Conservation (phyloP, 2,797 vertebrate species). For the Neostethus bicornis region DNA sequence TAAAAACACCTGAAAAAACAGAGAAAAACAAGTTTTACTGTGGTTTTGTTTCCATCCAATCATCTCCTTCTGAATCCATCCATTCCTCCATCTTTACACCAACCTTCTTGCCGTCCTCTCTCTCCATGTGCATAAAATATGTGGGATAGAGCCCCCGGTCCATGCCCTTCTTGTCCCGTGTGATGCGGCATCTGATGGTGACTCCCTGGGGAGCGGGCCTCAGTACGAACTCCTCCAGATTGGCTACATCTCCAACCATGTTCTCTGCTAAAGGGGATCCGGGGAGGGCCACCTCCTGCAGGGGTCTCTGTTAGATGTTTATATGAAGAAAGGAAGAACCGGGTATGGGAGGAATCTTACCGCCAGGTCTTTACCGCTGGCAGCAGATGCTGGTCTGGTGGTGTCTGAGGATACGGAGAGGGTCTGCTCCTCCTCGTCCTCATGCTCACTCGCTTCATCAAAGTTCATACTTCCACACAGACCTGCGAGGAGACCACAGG, state of each 20-base stretch:
- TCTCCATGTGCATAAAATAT: conserved; percentile 97
- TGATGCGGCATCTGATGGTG: conserved; percentile 91
- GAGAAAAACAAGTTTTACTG: neutral
- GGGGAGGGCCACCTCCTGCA: conserved; percentile 81
- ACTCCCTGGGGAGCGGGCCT: conserved; percentile 88
- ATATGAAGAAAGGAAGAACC: too few species aligned
- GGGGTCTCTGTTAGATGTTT: neutral
- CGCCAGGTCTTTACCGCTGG: conserved; percentile 82
- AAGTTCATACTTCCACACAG: conserved; percentile 93
- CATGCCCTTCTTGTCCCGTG: conserved; percentile 95
- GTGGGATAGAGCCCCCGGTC: conserved; percentile 95
- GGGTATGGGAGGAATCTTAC: conserved; percentile 69
- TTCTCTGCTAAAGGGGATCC: conserved; percentile 77
- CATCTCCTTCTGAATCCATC: neutral
- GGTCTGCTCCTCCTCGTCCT: conserved; percentile 78
- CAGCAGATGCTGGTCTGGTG: conserved; percentile 84
- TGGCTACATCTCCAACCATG: conserved; percentile 82
- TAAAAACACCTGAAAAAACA: conserved; percentile 85
- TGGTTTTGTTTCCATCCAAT: neutral
- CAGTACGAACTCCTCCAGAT: conserved; percentile 90
- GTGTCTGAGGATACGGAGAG: conserved; percentile 78
- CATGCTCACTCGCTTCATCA: conserved; percentile 83
- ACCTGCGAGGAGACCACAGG: conserved; percentile 71
- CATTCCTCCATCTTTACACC: conserved; percentile 5
- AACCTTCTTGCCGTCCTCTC: conserved; percentile 91